Conservation (phyloP, 2,113 vertebrate species). For the Chaetorhynchus papuensis region DNA sequence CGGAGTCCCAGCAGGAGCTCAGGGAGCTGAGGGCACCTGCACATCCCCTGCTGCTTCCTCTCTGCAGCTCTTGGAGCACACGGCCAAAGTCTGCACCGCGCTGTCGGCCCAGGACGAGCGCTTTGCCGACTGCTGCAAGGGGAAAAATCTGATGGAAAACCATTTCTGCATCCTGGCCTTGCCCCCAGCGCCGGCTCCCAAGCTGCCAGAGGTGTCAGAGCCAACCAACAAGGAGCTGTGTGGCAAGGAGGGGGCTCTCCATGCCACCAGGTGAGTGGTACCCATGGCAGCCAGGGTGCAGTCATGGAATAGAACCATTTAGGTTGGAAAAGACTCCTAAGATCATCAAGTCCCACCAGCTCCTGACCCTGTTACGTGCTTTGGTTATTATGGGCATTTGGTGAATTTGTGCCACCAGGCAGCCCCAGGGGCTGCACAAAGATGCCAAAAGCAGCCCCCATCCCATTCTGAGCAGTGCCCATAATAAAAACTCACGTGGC, state of each 20-base stretch:
- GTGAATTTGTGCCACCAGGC: background rate
- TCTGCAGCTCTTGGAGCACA: background rate
- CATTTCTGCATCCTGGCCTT: background rate
- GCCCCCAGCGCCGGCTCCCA: background rate
- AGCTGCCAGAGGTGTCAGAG: rapidly evolving
- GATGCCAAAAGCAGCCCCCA: background rate
- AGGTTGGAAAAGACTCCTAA: background rate
- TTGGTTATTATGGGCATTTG: too few relatives aligned
- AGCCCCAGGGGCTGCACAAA: background rate
- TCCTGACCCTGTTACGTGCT: background rate
- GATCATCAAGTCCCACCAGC: rapidly evolving
- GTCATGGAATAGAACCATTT: background rate
- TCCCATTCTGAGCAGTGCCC: rapidly evolving
- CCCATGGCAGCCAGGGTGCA: background rate
- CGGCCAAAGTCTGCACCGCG: background rate
- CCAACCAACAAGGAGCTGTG: background rate
- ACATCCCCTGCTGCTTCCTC: background rate
- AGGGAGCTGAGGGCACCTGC: background rate
- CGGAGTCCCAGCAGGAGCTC: background rate
- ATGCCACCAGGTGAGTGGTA: background rate
- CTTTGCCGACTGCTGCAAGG: background rate
- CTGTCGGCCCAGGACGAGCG: rapidly evolving
- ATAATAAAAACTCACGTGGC: rapidly evolving
- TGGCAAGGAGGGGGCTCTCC: background rate
- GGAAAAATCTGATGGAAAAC: background rate